phyloP scores from a whole-genome alignment of 2,113 vertebrate genomes.

The Elanus axillaris region DNA sequence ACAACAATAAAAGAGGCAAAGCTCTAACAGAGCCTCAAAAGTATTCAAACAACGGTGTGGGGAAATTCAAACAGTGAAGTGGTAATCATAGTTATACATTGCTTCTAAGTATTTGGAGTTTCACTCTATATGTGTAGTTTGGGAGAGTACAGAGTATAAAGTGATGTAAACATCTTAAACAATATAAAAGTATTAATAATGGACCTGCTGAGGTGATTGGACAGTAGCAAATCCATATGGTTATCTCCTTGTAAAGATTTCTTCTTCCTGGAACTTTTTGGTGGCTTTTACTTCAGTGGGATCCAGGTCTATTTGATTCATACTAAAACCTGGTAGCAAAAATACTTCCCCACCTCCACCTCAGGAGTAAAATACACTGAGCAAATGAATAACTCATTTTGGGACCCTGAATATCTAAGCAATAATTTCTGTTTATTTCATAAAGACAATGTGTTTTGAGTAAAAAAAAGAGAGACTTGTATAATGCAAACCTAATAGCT shows the following conservation, averaged over 20 bases:
- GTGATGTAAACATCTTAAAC: neutral
- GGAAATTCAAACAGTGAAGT: neutral
- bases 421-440: neutral
- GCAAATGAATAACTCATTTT: neutral
- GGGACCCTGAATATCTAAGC: neutral
- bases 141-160: neutral
- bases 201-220: neutral
- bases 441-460: neutral
- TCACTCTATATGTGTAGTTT: neutral
- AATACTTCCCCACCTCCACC: neutral
- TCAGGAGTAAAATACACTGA: neutral
- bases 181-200: neutral
- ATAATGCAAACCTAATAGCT: neutral
- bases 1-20: neutral
- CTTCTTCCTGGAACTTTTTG: neutral
- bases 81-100: neutral
- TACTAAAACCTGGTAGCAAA: neutral
- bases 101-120: neutral
- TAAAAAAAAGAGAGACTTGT: neutral
- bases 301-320: neutral
- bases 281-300: neutral
- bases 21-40: neutral
- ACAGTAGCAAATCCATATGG: neutral
- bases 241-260: neutral
- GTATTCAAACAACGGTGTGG: neutral